Conservation (phyloP, 2,888 invertebrate genomes). For the Andrena bucephala region DNA sequence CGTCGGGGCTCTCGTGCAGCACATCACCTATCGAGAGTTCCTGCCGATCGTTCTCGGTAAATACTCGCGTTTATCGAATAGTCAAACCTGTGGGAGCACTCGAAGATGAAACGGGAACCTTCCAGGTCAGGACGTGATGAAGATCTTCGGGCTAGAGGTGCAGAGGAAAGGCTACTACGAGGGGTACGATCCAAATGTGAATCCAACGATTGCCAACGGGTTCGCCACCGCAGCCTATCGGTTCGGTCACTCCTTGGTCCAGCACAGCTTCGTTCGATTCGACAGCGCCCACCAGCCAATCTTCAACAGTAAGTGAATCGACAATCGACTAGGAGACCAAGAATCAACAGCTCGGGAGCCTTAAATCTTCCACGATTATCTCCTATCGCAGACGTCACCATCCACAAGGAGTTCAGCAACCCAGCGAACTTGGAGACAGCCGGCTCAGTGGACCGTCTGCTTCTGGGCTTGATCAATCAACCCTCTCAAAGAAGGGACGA, state of each 20-base stretch:
- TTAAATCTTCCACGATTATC: no score
- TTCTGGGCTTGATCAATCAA: slow-evolving; percentile 92
- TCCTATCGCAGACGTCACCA: slow-evolving; percentile 89
- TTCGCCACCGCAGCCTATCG: slow-evolving; percentile 94
- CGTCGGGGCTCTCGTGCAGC: slow-evolving; percentile 92
- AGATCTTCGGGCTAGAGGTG: slow-evolving; percentile 91
- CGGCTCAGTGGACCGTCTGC: slow-evolving; percentile 92
- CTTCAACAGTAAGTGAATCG: slow-evolving; percentile 89
- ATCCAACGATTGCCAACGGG: slow-evolving; percentile 91
- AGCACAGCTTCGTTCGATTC: slow-evolving; percentile 91
- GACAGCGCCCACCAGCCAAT: slow-evolving; percentile 90
- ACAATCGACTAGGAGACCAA: no score
- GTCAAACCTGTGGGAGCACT: no score
- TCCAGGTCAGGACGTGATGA: slow-evolving; percentile 90
- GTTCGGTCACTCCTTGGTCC: slow-evolving; percentile 95
- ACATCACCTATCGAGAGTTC: slow-evolving; percentile 94
- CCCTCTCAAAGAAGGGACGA: slow-evolving; percentile 92
- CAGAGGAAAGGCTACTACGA: slow-evolving; percentile 89
- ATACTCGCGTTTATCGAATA: background rate
- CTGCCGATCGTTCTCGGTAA: slow-evolving; percentile 92
- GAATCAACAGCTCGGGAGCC: no score
- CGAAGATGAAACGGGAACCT: slow-evolving; percentile 25
- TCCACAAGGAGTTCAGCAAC: slow-evolving; percentile 92
- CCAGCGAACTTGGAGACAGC: slow-evolving; percentile 89
- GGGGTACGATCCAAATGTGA: slow-evolving; percentile 89